phyloP scores from a whole-genome alignment of 2,888 invertebrate genomes.

The Lasioglossum vierecki region DNA sequence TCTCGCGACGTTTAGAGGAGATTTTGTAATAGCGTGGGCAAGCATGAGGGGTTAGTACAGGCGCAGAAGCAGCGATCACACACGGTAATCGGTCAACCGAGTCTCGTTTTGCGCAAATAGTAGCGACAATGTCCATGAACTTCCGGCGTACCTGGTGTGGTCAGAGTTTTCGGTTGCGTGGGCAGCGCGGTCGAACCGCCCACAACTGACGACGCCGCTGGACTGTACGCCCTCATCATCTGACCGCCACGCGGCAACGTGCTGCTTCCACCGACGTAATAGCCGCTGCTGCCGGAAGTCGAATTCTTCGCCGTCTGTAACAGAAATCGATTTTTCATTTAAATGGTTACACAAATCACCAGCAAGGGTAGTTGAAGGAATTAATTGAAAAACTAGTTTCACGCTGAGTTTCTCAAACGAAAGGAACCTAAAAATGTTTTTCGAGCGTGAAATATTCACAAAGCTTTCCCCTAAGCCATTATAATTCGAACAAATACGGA shows the following conservation, averaged over 20 bases:
- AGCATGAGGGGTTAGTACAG: slow-evolving; percentile 9
- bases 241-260: slow-evolving; percentile 89
- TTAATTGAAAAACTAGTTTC: not conserved
- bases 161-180: slow-evolving; percentile 77
- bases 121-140: slow-evolving; percentile 15
- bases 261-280: slow-evolving; percentile 89
- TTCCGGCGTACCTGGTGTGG: slow-evolving; percentile 78
- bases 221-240: slow-evolving; percentile 89
- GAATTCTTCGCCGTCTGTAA: slow-evolving; percentile 85
- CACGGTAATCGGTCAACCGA: not conserved
- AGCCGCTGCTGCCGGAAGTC: slow-evolving; percentile 85
- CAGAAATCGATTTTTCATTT: not conserved
- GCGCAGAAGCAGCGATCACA: slow-evolving; percentile 8
- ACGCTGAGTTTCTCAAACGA: too few species aligned
- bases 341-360: rapidly evolving
- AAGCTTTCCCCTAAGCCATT: not conserved
- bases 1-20: not conserved
- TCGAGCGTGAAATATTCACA: not conserved
- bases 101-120: not conserved
- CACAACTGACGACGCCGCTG: slow-evolving; percentile 84
- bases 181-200: slow-evolving; percentile 77
- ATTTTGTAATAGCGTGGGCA: not conserved
- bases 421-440: not conserved
- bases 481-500: not conserved
- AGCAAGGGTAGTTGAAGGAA: not conserved